phyloP scores from a whole-genome alignment of 1,140 invertebrate species.

The Agrypnia vestita region DNA sequence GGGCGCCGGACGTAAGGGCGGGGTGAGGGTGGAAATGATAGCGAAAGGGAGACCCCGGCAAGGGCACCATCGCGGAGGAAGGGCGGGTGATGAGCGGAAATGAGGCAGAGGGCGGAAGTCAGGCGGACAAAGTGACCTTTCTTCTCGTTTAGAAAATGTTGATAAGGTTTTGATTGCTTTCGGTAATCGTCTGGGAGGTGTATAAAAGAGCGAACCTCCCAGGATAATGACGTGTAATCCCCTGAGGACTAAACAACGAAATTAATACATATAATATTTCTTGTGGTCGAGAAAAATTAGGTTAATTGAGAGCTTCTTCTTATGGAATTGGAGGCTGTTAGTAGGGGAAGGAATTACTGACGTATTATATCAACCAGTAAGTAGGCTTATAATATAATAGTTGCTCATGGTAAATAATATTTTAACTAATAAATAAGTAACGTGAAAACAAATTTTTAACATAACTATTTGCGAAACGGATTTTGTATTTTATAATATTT shows the following conservation, averaged over 20 bases:
- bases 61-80: neutral
- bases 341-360: no score
- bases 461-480: no score
- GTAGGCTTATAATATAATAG: no score
- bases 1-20: neutral
- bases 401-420: no score
- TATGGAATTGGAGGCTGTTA: no score
- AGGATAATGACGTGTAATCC: neutral
- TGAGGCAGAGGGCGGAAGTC: conserved; percentile 5
- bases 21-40: neutral
- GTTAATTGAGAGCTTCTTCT: no score
- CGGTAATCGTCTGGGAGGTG: neutral
- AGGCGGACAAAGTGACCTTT: neutral
- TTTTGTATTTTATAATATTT: no score
- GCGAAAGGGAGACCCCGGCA: neutral
- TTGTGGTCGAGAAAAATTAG: no score
- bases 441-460: no score
- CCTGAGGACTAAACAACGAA: neutral
- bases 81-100: neutral
- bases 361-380: no score
- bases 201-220: neutral
- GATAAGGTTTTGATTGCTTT: neutral
- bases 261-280: neutral
- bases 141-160: neutral
- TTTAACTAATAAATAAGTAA: no score